Evolutionary conservation across 2,113 vertebrate genomes (phyloP).

Genomic region (Takifugu bimaculatus): DNA sequence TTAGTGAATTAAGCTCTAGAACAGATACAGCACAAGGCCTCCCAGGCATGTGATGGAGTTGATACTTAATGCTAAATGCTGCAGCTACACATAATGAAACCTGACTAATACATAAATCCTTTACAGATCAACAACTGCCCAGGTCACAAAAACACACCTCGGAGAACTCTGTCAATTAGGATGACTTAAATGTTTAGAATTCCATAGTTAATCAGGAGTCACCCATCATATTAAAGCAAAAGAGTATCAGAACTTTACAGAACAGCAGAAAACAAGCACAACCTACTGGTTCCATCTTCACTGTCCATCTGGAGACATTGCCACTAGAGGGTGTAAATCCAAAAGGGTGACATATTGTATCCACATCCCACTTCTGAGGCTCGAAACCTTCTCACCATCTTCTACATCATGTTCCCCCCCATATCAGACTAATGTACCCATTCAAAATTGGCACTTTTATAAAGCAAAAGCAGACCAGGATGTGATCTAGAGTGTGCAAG

Average conservation of each 20-base stretch:
- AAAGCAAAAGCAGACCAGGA: conserved; percentile 7
- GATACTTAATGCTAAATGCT: not conserved
- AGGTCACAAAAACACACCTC: no score
- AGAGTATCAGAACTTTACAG: not conserved
- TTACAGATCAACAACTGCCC: not conserved
- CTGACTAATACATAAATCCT: conserved; percentile 18
- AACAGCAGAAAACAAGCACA: conserved; percentile 30
- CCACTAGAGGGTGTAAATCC: conserved; percentile 4
- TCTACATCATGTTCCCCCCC: conserved; percentile 35
- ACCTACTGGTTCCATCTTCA: conserved; percentile 1
- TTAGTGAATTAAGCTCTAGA: not conserved
- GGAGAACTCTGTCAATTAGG: no score
- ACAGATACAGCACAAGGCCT: not conserved
- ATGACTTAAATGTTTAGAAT: no score
- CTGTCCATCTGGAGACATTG: conserved; percentile 22
- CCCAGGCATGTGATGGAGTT: not conserved
- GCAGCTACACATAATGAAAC: not conserved
- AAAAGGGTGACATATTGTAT: conserved; percentile 33
- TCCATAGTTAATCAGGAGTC: no score
- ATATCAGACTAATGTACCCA: conserved; percentile 35
- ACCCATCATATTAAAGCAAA: not conserved
- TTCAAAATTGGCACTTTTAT: conserved; percentile 32
- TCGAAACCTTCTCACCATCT: conserved; percentile 12
- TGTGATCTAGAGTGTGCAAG: conserved; percentile 5
- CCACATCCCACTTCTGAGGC: conserved; percentile 44